Conservation (phyloP, 2,113 vertebrate genomes). For the Phylloscopus whistleri region DNA sequence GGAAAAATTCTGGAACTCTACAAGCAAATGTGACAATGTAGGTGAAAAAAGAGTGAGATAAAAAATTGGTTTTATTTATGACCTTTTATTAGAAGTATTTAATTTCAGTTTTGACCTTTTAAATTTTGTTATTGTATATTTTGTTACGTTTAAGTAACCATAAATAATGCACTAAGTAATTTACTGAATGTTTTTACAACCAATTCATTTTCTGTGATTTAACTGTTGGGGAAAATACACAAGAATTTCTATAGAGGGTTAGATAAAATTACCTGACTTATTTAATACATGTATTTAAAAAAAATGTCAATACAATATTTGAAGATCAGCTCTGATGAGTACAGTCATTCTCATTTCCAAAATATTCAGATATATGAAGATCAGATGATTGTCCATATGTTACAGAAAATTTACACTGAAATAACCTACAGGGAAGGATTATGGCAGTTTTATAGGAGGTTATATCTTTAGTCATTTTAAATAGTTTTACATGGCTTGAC, state of each 20-base stretch:
- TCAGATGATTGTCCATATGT: not conserved
- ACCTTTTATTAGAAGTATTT: not conserved
- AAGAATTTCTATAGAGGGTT: not conserved
- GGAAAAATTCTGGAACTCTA: not conserved
- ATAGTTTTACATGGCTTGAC: conserved; percentile 21
- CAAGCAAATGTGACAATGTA: not conserved
- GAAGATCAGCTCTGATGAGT: not conserved
- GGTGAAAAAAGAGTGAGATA: not conserved
- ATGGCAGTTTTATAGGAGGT: not conserved
- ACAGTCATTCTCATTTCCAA: not conserved
- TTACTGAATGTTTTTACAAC: not conserved
- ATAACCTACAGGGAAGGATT: conserved; percentile 25
- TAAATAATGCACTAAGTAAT: not conserved
- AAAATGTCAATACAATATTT: not conserved
- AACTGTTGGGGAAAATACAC: not conserved
- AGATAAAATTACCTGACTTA: not conserved
- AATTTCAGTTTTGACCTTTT: not conserved
- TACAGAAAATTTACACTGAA: conserved; percentile 32
- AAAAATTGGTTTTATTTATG: not conserved
- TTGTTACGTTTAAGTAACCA: not conserved
- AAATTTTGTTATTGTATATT: not conserved
- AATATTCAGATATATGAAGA: not conserved
- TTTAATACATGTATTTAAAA: not conserved
- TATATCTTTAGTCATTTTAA: conserved; percentile 2
- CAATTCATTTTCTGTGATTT: not conserved